Percentiles rank a stretch among this genome's conserved stretches.
These are phyloP conservation scores for Drosophila sturtevanti DNA, from an alignment of 1,140 invertebrate genomes.

Conservation along the genomic window DNA sequence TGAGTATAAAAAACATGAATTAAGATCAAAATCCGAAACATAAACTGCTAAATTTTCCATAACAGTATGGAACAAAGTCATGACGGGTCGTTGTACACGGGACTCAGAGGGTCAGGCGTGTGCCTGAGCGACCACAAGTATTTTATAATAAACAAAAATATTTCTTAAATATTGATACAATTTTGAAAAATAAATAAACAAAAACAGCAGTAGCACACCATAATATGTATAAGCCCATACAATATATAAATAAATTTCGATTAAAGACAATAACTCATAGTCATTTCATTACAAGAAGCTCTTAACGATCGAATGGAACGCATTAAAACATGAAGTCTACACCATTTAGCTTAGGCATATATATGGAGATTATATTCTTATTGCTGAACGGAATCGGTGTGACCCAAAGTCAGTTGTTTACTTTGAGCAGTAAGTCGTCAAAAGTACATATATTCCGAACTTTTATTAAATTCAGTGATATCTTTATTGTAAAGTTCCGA, in stretches of 20 bases:
- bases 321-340: constrained; percentile 35
- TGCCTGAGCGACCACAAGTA: constrained; percentile 7
- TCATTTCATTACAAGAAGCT: constrained; percentile 36
- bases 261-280: constrained; percentile 18
- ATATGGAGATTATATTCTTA: constrained; percentile 22
- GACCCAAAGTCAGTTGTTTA: constrained; percentile 27
- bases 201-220: constrained; percentile 18
- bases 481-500: constrained; percentile 23
- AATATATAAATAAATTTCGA: constrained; percentile 14
- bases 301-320: not conserved
- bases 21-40: no score
- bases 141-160: constrained; percentile 34
- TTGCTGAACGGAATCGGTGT: constrained; percentile 25
- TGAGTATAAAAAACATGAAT: not conserved
- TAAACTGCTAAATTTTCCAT: not conserved
- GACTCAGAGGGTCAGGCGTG: constrained; percentile 21
- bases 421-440: constrained; percentile 33
- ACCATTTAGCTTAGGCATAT: constrained; percentile 12
- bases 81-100: constrained; percentile 42
- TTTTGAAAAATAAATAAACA: constrained; percentile 36
- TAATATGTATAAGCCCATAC: constrained; percentile 18
- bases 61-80: constrained; percentile 35
- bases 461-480: not conserved
- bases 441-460: not conserved
- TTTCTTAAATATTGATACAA: constrained; percentile 66